A percentile compares a stretch with the other conserved stretches of the same genome.
Evolutionary conservation across 2,888 invertebrate genomes (phyloP).

Genomic region (Tinea semifulvella): DNA sequence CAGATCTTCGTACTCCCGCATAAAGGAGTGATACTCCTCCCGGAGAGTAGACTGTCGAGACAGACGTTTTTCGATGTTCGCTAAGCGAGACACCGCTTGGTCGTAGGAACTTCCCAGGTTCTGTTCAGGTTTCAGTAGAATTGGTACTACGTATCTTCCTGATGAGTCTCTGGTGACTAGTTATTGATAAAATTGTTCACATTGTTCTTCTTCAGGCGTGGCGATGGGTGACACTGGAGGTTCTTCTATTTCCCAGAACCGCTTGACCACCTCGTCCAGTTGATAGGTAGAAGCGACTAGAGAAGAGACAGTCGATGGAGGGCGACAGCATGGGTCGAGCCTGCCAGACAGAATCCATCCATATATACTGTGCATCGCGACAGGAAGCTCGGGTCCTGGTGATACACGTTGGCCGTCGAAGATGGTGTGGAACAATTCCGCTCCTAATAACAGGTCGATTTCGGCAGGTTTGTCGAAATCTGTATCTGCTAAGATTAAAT

Average conservation of each 20-base stretch:
- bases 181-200: slow-evolving; percentile 12
- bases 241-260: slow-evolving; percentile 18
- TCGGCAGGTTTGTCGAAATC: background rate
- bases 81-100: background rate
- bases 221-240: slow-evolving; percentile 2
- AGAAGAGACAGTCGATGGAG: background rate
- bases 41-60: background rate
- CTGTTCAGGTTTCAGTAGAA: slow-evolving; percentile 13
- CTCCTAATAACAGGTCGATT: slow-evolving; percentile 5
- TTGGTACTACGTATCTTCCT: slow-evolving; percentile 16
- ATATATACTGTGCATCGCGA: slow-evolving; percentile 14
- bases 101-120: background rate
- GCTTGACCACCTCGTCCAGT: no score
- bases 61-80: slow-evolving; percentile 5
- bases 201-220: slow-evolving; percentile 11
- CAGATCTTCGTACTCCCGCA: slow-evolving; percentile 15
- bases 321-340: background rate
- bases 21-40: slow-evolving; percentile 12
- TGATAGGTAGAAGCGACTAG: background rate
- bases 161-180: background rate
- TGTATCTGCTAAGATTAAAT: slow-evolving; percentile 3
- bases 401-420: background rate
- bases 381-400: slow-evolving; percentile 11
- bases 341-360: slow-evolving; percentile 16
- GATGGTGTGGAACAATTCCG: background rate